phyloP scores from a whole-genome alignment of 2,888 invertebrate species.

The Synanthedon formicaeformis region DNA sequence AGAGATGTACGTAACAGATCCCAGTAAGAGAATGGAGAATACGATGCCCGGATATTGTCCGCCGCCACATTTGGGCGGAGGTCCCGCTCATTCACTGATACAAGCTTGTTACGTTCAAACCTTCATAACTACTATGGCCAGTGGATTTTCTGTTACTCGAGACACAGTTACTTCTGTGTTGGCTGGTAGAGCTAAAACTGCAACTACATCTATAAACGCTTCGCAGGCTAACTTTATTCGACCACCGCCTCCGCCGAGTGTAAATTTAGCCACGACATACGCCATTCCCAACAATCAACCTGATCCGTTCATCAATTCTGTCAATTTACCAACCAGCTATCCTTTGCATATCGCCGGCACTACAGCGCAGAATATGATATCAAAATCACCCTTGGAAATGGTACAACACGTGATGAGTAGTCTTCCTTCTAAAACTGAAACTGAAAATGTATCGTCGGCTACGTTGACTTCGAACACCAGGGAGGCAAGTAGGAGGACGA shows the following conservation, averaged over 20 bases:
- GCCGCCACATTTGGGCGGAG: slow-evolving; percentile 58
- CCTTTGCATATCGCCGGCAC: slow-evolving; percentile 60
- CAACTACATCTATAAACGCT: slow-evolving; percentile 80
- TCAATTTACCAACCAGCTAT: slow-evolving; percentile 58
- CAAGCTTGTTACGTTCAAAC: slow-evolving; percentile 59
- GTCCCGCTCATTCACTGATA: slow-evolving; percentile 52
- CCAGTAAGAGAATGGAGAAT: slow-evolving; percentile 42
- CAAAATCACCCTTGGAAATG: slow-evolving; percentile 79
- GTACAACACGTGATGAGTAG: slow-evolving; percentile 82
- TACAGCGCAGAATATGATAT: slow-evolving; percentile 63
- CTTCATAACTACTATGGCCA: slow-evolving; percentile 69
- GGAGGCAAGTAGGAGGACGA: slow-evolving; percentile 21
- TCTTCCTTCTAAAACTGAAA: slow-evolving; percentile 62
- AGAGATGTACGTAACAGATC: slow-evolving; percentile 36
- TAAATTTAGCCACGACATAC: slow-evolving; percentile 52
- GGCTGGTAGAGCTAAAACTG: slow-evolving; percentile 81
- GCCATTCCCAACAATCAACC: slow-evolving; percentile 62
- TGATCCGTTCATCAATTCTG: slow-evolving; percentile 58
- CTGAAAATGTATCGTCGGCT: slow-evolving; percentile 52
- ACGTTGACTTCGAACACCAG: slow-evolving; percentile 22
- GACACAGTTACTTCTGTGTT: slow-evolving; percentile 86
- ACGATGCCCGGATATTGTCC: slow-evolving; percentile 62
- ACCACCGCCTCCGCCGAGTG: slow-evolving; percentile 53
- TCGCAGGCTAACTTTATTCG: slow-evolving; percentile 59
- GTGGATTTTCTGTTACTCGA: slow-evolving; percentile 80